A percentile compares a stretch with the other conserved stretches of the same genome.
Conservation (phyloP, 2,113 vertebrate genomes). For the Accipiter cooperii region DNA sequence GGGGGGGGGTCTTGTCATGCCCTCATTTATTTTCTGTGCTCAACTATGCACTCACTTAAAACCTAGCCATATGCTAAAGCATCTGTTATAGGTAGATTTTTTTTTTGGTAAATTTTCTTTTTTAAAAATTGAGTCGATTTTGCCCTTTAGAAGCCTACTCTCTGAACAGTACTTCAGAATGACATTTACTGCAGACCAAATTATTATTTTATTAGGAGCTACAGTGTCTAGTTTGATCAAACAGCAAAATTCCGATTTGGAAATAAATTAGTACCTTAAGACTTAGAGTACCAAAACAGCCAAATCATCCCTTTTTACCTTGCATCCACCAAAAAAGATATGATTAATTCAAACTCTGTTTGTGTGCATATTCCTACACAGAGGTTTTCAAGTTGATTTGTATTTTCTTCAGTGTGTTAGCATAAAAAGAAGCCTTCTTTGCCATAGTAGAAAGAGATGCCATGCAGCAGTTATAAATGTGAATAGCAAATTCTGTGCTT, state of each 20-base stretch:
- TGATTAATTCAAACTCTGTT: neutral
- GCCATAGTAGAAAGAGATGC: neutral
- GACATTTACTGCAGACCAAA: conserved; percentile 10
- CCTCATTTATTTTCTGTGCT: conserved; percentile 56
- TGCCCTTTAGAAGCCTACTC: conserved; percentile 19
- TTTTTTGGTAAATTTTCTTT: conserved; percentile 17
- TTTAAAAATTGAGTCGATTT: conserved; percentile 23
- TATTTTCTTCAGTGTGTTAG: neutral
- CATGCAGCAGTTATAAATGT: neutral
- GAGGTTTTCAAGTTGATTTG: neutral
- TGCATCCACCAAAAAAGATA: neutral
- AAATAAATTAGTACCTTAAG: neutral
- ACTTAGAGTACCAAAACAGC: neutral
- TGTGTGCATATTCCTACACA: neutral
- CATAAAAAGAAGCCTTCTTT: neutral
- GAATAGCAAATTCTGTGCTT: conserved; percentile 1
- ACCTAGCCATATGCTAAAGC: conserved; percentile 55
- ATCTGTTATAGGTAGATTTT: conserved; percentile 48
- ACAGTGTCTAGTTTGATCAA: neutral
- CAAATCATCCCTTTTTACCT: neutral
- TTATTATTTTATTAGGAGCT: conserved; percentile 19
- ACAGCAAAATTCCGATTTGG: neutral
- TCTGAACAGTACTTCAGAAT: neutral
- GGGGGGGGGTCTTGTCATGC: conserved; percentile 31
- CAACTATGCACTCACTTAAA: conserved; percentile 54